Base-by-base conservation (phyloP, 2,113 vertebrate genomes). In the Herpailurus yagouaroundi region DNA sequence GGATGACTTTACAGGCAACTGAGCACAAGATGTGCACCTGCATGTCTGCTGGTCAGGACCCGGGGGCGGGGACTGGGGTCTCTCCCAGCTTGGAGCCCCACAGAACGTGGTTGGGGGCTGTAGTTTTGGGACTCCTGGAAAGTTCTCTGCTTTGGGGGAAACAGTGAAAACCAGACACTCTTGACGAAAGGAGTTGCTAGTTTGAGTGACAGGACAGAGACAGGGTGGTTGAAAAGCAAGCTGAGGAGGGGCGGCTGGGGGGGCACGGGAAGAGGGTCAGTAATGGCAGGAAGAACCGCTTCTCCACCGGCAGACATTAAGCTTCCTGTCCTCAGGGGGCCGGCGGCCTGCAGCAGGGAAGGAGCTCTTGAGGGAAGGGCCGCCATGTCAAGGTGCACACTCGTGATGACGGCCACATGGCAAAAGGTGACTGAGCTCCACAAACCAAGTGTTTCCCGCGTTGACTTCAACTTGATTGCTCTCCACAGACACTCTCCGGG, bases 321-420 rank as follows among this genome's bases (percentile, higher is more conserved):
- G 12, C 18, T 25, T 60, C 19, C n/a, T n/a, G 29, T 73, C 55
- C 74, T 36, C 18, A 25, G 38, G 29, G 7, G 10, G 7, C 45
- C 1, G 3, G 1, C 4, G 4, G 50, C 14, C 23, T 10, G 0
- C 31, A 21, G 25, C 48, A 60, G 23, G 7, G 6, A 60, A 3
- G 15, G 1, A 13, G 41, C 25, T 33, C 12, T 23, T 7, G 29
- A 74, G 71, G 19, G 29, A 12, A 27, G 29, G 3, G 25, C 31
- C 14, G 0, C 18, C 25, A 3, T 3, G 1, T 15, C 13, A 0
- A 15, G 8, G 0, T 5, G 12, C 16, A 18, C 4, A 1, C 21
- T 60, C 9, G 7, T 23, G 8, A 23, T 60, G 57, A 60, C 0
- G 0, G 21, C 19, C 57, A 60, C 52, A 18, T 6, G 4, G 14